Evolutionary conservation across 2,797 vertebrate genomes (phyloP).

Genomic region (Gymnocypris eckloni): DNA sequence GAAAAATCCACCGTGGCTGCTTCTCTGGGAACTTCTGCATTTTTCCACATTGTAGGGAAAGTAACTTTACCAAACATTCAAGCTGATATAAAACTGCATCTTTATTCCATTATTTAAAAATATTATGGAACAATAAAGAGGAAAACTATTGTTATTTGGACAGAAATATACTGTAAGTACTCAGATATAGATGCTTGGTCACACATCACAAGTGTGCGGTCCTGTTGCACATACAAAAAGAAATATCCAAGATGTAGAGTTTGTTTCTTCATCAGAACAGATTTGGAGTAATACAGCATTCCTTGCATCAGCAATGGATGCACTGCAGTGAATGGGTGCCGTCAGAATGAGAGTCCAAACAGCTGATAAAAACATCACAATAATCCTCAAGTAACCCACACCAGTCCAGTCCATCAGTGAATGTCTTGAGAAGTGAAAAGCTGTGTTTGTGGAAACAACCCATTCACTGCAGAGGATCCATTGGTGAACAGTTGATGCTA

Average conservation of each 20-base stretch:
- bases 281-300: background rate
- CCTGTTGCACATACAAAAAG: background rate
- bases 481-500: background rate
- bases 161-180: background rate
- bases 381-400: background rate
- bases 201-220: background rate
- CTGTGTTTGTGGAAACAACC: background rate
- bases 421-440: background rate
- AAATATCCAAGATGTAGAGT: background rate
- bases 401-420: background rate
- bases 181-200: background rate
- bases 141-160: background rate
- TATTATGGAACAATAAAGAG: background rate
- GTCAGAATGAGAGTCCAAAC: too few species aligned
- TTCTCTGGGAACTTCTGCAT: slow-evolving; percentile 18
- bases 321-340: background rate
- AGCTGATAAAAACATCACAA: too few species aligned
- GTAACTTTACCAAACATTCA: background rate
- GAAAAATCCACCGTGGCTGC: slow-evolving; percentile 27
- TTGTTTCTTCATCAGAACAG: background rate
- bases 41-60: slow-evolving; percentile 23
- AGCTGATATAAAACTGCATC: background rate
- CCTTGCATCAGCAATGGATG: background rate
- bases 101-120: background rate
- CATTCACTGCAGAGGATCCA: background rate